Evolutionary conservation across 2,113 vertebrate genomes (phyloP).

Genomic region (Vidua chalybeata): DNA sequence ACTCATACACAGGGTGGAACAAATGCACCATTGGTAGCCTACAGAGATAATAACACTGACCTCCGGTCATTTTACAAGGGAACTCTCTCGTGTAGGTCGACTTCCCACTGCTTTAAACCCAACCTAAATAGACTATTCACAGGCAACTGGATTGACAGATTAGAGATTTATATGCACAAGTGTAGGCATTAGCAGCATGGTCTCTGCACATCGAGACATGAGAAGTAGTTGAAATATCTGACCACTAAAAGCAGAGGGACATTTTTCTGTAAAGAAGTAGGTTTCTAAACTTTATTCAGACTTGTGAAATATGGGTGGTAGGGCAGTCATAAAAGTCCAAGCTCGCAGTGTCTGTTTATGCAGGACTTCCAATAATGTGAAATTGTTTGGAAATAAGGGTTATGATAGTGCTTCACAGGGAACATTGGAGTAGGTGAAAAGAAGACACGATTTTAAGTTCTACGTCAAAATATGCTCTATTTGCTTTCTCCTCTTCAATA

Average conservation of each 20-base stretch:
- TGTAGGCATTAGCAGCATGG: conserved; percentile 25
- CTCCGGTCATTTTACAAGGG: conserved; percentile 52
- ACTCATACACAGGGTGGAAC: conserved; percentile 53
- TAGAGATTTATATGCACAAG: conserved; percentile 46
- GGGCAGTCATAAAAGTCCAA: background rate
- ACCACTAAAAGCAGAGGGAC: background rate
- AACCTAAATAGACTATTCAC: conserved; percentile 40
- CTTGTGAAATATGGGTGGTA: background rate
- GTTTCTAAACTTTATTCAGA: background rate
- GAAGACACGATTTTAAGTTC: background rate
- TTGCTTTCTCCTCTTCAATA: background rate
- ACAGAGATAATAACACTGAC: conserved; percentile 62
- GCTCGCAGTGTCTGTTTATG: background rate
- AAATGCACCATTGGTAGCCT: conserved; percentile 35
- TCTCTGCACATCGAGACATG: background rate
- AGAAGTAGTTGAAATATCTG: conserved; percentile 9
- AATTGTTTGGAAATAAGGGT: background rate
- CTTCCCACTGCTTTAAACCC: conserved; percentile 63
- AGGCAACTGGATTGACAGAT: conserved; percentile 7
- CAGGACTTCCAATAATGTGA: background rate
- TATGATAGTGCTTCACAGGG: background rate
- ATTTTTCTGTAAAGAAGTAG: background rate
- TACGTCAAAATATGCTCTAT: background rate
- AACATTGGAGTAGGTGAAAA: background rate
- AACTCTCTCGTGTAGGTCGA: conserved; percentile 34